Evolutionary conservation across 2,888 invertebrate genomes (phyloP), one percentile per base, ranked within the genome.

Genomic region (Rhyacophila evoluta): DNA sequence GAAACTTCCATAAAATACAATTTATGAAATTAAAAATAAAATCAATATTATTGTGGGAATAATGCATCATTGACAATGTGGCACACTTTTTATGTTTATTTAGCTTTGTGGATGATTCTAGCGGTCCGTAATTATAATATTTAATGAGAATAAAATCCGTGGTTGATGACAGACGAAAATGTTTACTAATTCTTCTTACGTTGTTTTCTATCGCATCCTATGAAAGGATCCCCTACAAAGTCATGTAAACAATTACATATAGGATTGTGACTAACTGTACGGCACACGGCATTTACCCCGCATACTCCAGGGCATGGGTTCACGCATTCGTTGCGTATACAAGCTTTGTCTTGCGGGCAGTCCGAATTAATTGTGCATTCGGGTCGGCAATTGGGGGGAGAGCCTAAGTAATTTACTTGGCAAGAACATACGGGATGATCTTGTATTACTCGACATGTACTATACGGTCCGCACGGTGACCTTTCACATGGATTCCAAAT

Each of bases 331-430:
- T 92, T 92, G 86, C 93, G 92, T 25, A 93, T 90, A 84, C 95
- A 95, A n/a, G 95, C 94, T 83, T 90, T 87, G 85, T 94, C 91
- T 76, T 92, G 92, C 8, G 93, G 87, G 85, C 96, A 96, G 85
- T 96, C 96, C 1, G 94, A 92, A 86, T 94, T 95, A 72, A 94
- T 89, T 55, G 93, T 88, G 85, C 96, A 96, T 88, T 96, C 95
- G 0, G 95, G 95, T 82, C 93, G 91, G 84, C 96, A 96, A n/a
- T 93, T 92, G 28, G 93, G 93, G 10, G 93, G 93, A 68, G 88
- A 88, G 69, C 93, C 93, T 78, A 88, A 86, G 83, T 91, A 91
- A 82, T 91, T 88, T 28, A 91, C 89, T 79, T 91, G 84, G 83
- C 94, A 94, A 10, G 92, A 91, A 84, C 94, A 94, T 15, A 92